phyloP scores from a whole-genome alignment of 1,140 invertebrate genomes.

The Pectinophora gossypiella region DNA sequence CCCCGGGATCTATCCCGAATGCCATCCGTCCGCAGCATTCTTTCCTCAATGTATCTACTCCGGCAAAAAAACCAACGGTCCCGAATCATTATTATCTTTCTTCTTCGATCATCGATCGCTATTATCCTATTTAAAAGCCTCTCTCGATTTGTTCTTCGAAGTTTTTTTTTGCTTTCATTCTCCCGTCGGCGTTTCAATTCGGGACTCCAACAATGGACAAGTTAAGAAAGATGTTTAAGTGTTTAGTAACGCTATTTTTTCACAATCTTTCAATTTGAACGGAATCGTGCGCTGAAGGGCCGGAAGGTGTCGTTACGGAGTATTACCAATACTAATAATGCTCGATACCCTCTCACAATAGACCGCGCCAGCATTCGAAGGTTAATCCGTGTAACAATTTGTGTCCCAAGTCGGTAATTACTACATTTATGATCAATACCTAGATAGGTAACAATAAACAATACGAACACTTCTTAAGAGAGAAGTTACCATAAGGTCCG shows the following conservation, averaged over 20 bases:
- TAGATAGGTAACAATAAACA: no score
- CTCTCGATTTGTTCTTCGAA: constrained; percentile 67
- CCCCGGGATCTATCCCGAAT: constrained; percentile 51
- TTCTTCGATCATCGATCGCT: constrained; percentile 70
- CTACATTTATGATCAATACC: no score
- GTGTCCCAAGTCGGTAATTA: no score
- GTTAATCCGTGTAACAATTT: constrained; percentile 11
- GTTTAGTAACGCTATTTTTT: constrained; percentile 74
- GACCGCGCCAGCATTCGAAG: constrained; percentile 4
- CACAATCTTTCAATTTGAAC: constrained; percentile 71
- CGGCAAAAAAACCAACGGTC: constrained; percentile 58
- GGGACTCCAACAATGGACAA: constrained; percentile 55
- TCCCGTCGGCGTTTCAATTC: constrained; percentile 61
- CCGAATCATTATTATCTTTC: constrained; percentile 70
- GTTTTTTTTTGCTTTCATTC: constrained; percentile 57
- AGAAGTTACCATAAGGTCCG: constrained; percentile 1
- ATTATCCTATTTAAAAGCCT: constrained; percentile 73
- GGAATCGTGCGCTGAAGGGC: constrained; percentile 59
- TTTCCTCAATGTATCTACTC: constrained; percentile 46
- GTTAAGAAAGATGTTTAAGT: constrained; percentile 74
- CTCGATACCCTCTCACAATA: constrained; percentile 2
- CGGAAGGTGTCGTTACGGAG: constrained; percentile 71
- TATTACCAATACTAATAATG: constrained; percentile 56
- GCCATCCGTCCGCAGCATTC: constrained; percentile 39
- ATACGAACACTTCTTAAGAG: no score